A percentile compares a stretch with the other conserved stretches of the same genome.
Conservation (phyloP, 2,888 invertebrate species). For the Trissolcus brochymenae region DNA sequence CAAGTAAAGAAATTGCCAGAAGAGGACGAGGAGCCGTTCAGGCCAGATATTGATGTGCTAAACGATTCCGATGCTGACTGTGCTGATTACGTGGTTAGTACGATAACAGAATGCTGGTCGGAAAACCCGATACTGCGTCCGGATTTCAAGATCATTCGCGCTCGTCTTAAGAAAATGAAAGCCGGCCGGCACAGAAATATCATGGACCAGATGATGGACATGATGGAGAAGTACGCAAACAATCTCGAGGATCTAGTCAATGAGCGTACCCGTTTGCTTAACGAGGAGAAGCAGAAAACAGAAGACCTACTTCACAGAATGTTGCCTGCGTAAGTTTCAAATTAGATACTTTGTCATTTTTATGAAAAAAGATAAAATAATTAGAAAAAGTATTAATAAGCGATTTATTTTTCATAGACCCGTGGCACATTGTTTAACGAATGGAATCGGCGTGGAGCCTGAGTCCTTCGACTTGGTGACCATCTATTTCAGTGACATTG, state of each 20-base stretch:
- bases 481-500: constrained; percentile 98
- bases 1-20: constrained; percentile 84
- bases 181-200: constrained; percentile 92
- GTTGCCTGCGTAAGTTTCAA: constrained; percentile 87
- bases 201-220: constrained; percentile 98
- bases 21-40: constrained; percentile 85
- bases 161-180: constrained; percentile 91
- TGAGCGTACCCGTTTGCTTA: constrained; percentile 91
- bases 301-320: constrained; percentile 94
- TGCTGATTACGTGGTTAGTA: constrained; percentile 87
- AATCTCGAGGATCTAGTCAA: constrained; percentile 96
- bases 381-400: too few species aligned
- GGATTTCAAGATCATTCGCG: constrained; percentile 88
- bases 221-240: constrained; percentile 98
- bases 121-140: constrained; percentile 90
- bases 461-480: constrained; percentile 82
- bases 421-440: constrained; percentile 91
- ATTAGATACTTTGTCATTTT: not conserved
- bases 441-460: constrained; percentile 93
- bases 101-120: constrained; percentile 93
- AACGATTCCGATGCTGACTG: constrained; percentile 84
- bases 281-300: constrained; percentile 95
- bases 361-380: not conserved
- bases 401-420: constrained; percentile 79
- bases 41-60: constrained; percentile 86